Base-by-base conservation (phyloP, 2,113 vertebrate species). In the Urocitellus parryii region DNA sequence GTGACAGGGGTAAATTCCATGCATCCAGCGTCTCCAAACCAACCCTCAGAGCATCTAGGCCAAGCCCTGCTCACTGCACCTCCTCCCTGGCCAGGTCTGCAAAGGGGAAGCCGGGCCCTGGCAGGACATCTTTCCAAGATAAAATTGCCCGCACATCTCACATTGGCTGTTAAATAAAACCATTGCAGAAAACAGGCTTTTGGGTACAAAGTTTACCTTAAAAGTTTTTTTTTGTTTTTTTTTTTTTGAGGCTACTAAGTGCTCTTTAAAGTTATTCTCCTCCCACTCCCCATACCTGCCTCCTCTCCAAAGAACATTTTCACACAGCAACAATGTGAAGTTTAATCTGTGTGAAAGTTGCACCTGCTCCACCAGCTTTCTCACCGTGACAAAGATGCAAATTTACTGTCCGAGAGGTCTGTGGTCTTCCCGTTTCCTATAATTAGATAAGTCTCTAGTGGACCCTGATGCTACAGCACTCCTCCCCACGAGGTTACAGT, bases 321-420 rank as follows among this genome's bases (percentile, higher is more conserved):
- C 87, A 95, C 17, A 88, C 70, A 91, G 45, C 70, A 90, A 74
- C 24, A 29, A 74, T 4, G 4, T 58, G 3, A 70, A 86, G 29
- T 58, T 85, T 45, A 84, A 51, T 37, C 34, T 37, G 16, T 4
- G 22, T 61, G 88, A 77, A 96, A 97, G 65, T 70, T 4, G 63
- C 86, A 96, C 70, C 93, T 97, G 93, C 37, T 48, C 45, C 5
- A 1, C 17, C 39, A 70, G 90, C 78, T 65, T 74, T 97, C 94
- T 45, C 18, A 24, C 32, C 13, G 0, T 2, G 51, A 95, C 53
- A 29, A n/a, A 96, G 70, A 94, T 70, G 79, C 89, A 86, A 77
- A 96, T 78, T 80, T 27, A 17, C 39, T 39, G 48, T 68, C 48
- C 0, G 29, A 68, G n/a, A 85, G 81, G 24, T 65, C 2, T 51